phyloP scores from a whole-genome alignment of 2,113 vertebrate species.

The Bufo gargarizans region DNA sequence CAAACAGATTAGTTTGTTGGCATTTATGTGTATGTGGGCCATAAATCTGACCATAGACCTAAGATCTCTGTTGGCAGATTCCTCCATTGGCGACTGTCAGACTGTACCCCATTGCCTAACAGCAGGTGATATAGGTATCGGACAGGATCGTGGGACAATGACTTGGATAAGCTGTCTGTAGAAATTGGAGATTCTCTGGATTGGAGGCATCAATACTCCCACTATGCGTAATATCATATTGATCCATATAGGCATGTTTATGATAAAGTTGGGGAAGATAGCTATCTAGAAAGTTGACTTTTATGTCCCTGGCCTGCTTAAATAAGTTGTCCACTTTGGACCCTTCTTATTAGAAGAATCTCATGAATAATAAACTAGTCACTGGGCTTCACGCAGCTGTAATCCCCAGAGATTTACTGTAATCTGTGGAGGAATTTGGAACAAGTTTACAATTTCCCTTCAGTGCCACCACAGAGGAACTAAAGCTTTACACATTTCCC shows the following conservation, averaged over 20 bases:
- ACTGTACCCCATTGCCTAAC: background rate
- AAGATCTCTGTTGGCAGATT: background rate
- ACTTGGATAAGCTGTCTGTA: no score
- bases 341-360: background rate
- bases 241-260: background rate
- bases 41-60: background rate
- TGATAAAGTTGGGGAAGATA: background rate
- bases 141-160: background rate
- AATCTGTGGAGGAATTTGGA: background rate
- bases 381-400: background rate
- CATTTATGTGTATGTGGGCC: no score
- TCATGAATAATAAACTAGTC: background rate
- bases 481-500: background rate
- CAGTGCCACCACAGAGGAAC: background rate
- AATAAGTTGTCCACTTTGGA: background rate
- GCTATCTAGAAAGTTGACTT: background rate
- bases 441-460: background rate
- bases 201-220: no score
- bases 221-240: background rate
- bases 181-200: no score
- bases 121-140: background rate
- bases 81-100: no score
- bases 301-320: background rate
- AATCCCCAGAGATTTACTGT: background rate
- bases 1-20: no score